Evolutionary conservation across 2,888 invertebrate species (phyloP).

Genomic region (Spialia ferax): DNA sequence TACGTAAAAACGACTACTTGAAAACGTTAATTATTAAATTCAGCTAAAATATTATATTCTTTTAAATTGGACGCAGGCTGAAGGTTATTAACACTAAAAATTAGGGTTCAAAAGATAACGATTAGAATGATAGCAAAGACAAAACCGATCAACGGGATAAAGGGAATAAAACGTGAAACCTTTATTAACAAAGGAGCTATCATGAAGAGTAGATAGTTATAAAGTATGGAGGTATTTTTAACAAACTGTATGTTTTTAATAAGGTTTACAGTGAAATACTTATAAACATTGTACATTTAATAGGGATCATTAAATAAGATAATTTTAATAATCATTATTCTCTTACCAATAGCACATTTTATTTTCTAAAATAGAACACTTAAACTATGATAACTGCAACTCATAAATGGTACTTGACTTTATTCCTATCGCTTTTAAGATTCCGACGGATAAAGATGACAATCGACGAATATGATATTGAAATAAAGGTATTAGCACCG

Average conservation of each 20-base stretch:
- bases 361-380: conserved; percentile 6
- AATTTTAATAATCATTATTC: too few relatives aligned
- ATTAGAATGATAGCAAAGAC: conserved; percentile 5
- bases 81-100: conserved; percentile 29
- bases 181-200: too few relatives aligned
- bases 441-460: conserved; percentile 54
- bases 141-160: neutral
- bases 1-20: too few relatives aligned
- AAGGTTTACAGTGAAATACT: neutral
- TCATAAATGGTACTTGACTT: conserved; percentile 19
- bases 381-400: conserved; percentile 26
- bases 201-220: too few relatives aligned
- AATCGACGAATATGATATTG: conserved; percentile 59
- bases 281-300: neutral
- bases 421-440: conserved; percentile 48
- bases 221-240: too few relatives aligned
- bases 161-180: neutral
- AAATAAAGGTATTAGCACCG: conserved; percentile 56
- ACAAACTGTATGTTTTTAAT: too few relatives aligned
- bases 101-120: neutral
- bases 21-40: too few relatives aligned
- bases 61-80: conserved; percentile 10
- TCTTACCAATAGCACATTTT: too few relatives aligned
- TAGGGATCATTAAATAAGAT: too few relatives aligned
- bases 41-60: too few relatives aligned